Evolutionary conservation across 1,140 invertebrate species (phyloP), one percentile per base, ranked within the genome.

Genomic region (Potamilus streckersoni): DNA sequence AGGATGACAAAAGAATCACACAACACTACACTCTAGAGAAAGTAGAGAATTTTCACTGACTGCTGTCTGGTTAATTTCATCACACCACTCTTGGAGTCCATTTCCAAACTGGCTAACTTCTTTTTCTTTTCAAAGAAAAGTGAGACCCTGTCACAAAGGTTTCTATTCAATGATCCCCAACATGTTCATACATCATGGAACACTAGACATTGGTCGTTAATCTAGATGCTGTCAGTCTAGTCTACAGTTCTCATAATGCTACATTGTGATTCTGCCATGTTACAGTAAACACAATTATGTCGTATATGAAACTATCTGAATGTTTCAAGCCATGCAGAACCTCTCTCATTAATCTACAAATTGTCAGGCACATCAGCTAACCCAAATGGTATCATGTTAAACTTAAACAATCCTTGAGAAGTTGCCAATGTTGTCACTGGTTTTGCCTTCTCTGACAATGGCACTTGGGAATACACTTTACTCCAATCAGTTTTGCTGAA

Each of bases 381-480:
- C 23, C n/a, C 64, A 27, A 65, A 65, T 38, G 13, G n/a, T 15
- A 27, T 38, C 49, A 14, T 27, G 49, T 12, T 5, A 19, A 27
- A 15, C 16, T 16, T 14, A 64, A 64, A 14, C n/a, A 64, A 17
- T 13, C 62, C n/a, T 17, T 64, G 13, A 15, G 64, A 31, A 19
- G 64, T 23, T 23, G 15, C 23, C 2, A 65, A 65, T 15, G 64
- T 27, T 12, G 64, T 65, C 64, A 65, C 49, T 6, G 64, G 64
- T 31, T 65, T 65, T 6, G 64, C 20, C 20, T 31, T 11, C 27
- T 27, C 27, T 27, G 27, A 27, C 27, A 27, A 27, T 27, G 27
- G 27, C 27, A 27, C 23, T 65, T 31, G 17, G n/a, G 49, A 81
- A 56, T 77, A 80, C 20, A 80, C 75, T 66, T 84, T 79, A 13